Conservation (phyloP, 2,888 invertebrate species). For the Archips xylosteana region DNA sequence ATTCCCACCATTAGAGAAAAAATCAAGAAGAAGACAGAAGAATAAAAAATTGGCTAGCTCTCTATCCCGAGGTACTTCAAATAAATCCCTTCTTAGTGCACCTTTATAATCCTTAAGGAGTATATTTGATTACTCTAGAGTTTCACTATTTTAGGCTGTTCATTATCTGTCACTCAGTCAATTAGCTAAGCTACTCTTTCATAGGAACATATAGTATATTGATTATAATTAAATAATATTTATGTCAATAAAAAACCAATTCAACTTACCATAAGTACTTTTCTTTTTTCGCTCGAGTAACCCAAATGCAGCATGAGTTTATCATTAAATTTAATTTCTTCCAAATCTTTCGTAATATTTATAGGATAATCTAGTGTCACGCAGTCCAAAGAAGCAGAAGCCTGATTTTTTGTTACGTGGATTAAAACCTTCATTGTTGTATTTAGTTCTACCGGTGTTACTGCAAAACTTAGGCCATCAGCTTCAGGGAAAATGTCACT, state of each 20-base stretch:
- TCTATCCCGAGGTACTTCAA: too few relatives aligned
- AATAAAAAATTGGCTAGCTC: too few relatives aligned
- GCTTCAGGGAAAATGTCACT: constrained; percentile 27
- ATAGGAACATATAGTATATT: too few relatives aligned
- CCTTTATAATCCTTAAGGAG: too few relatives aligned
- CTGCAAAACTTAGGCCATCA: constrained; percentile 11
- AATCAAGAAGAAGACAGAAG: too few relatives aligned
- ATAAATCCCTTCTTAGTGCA: too few relatives aligned
- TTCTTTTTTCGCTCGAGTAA: constrained; percentile 25
- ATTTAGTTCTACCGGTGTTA: constrained; percentile 34
- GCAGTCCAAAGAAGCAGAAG: constrained; percentile 51
- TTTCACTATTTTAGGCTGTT: too few relatives aligned
- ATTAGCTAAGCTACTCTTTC: too few relatives aligned
- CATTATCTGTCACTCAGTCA: too few relatives aligned
- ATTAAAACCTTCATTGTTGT: constrained; percentile 51
- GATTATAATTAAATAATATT: too few relatives aligned
- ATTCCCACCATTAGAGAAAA: too few relatives aligned
- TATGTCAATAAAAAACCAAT: background rate
- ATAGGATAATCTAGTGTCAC: background rate
- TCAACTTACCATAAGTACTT: constrained; percentile 44
- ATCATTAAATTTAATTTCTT: constrained; percentile 41
- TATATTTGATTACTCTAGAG: too few relatives aligned
- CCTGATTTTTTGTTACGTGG: constrained; percentile 46
- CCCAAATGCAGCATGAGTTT: constrained; percentile 40
- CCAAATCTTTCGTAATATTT: constrained; percentile 5